Conservation (phyloP, 2,888 invertebrate genomes). For the Lasioglossum marginatum region DNA sequence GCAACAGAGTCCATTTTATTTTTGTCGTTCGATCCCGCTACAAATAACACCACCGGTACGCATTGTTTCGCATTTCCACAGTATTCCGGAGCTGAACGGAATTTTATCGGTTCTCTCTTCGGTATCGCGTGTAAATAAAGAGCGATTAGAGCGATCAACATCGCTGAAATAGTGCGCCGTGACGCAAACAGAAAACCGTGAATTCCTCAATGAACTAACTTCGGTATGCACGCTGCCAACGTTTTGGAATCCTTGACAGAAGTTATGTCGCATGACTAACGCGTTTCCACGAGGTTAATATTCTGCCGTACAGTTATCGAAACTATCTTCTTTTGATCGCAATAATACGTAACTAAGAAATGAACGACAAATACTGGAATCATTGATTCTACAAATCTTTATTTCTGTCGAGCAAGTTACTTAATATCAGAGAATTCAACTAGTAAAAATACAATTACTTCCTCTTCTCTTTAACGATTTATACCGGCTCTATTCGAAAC, state of each 20-base stretch:
- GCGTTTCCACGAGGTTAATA: neutral
- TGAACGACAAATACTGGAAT: neutral
- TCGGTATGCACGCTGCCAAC: neutral
- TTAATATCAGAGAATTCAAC: neutral
- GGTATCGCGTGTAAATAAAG: neutral
- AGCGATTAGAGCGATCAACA: neutral
- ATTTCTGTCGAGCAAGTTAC: too few relatives aligned
- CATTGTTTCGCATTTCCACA: constrained; percentile 25
- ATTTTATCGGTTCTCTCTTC: neutral
- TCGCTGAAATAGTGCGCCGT: neutral
- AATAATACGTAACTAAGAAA: too few relatives aligned
- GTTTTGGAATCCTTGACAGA: neutral
- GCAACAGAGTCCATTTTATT: constrained; percentile 32
- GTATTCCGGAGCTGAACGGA: neutral
- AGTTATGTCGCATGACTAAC: neutral
- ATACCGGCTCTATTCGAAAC: neutral
- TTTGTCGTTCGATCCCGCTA: constrained; percentile 30
- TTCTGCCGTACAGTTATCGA: neutral
- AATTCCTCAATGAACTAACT: constrained; percentile 3
- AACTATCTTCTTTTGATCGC: neutral
- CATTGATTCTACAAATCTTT: neutral
- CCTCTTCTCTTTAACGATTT: neutral
- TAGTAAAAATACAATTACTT: neutral
- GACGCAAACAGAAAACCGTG: neutral
- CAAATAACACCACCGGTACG: constrained; percentile 8